phyloP scores from a whole-genome alignment of 2,113 vertebrate species.

The Mormoops blainvillei region DNA sequence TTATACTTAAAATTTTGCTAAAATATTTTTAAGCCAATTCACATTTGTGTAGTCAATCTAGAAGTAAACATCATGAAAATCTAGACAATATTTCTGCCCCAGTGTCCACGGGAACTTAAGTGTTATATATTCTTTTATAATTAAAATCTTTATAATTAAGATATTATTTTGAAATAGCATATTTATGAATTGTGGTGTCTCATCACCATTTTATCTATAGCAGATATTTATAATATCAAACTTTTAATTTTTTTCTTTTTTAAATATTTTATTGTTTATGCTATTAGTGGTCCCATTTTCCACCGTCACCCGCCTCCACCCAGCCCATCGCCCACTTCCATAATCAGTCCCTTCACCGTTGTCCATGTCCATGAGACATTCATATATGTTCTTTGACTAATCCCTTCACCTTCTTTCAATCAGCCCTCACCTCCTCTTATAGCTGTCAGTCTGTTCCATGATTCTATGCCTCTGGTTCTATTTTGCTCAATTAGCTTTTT shows the following conservation, averaged over 20 bases:
- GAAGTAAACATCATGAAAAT: slow-evolving; percentile 1
- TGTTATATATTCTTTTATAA: not conserved
- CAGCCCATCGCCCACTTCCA: no score
- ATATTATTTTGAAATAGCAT: not conserved
- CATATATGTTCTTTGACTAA: no score
- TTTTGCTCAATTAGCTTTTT: no score
- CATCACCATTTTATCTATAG: not conserved
- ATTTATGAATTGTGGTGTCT: not conserved
- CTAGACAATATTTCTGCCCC: not conserved
- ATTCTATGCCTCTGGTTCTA: no score
- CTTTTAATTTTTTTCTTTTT: not conserved
- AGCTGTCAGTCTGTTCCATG: no score
- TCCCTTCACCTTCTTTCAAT: no score
- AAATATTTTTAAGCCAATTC: not conserved
- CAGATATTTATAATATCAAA: slow-evolving; percentile 13
- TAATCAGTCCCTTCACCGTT: no score
- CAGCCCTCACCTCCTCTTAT: no score
- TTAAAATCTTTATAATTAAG: not conserved
- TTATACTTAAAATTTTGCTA: not conserved
- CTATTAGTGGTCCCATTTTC: no score
- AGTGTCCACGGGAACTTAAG: not conserved
- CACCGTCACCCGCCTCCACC: no score
- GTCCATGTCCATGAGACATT: no score
- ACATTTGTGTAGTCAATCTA: not conserved
- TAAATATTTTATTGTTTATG: not conserved